Evolutionary conservation across 2,797 vertebrate genomes (phyloP).

Genomic region (Eospalax fontanierii): DNA sequence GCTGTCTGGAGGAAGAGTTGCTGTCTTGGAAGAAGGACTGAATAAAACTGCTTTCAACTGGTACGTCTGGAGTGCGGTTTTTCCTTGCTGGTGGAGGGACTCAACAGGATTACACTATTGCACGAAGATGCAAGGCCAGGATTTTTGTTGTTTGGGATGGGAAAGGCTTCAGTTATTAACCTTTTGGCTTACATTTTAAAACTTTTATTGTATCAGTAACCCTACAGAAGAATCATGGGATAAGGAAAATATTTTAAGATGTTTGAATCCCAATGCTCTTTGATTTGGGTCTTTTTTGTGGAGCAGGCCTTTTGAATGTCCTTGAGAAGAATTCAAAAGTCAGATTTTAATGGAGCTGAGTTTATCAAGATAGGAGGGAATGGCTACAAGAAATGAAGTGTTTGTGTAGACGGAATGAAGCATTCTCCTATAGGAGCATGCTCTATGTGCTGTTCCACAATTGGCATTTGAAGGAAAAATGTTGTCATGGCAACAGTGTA

Average conservation of each 20-base stretch:
- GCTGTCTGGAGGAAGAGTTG: too few species aligned
- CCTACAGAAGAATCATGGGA: slow-evolving; percentile 44
- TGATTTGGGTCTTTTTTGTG: slow-evolving; percentile 52
- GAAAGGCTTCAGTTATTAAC: slow-evolving; percentile 68
- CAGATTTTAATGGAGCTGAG: slow-evolving; percentile 75
- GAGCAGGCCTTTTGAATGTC: slow-evolving; percentile 60
- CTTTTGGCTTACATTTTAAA: slow-evolving; percentile 46
- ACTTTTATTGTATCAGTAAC: neutral
- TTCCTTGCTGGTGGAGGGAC: too few species aligned
- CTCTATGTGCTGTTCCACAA: slow-evolving; percentile 83
- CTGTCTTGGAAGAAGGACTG: too few species aligned
- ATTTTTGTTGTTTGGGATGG: slow-evolving; percentile 30
- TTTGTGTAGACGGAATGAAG: slow-evolving; percentile 78
- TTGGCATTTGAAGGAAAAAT: slow-evolving; percentile 86
- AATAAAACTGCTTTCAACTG: too few species aligned
- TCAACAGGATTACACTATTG: slow-evolving; percentile 59
- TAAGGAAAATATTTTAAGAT: slow-evolving; percentile 66
- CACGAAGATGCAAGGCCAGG: neutral
- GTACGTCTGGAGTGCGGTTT: too few species aligned
- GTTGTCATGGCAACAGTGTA: slow-evolving; percentile 87
- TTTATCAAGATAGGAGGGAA: slow-evolving; percentile 64
- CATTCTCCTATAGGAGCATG: slow-evolving; percentile 83
- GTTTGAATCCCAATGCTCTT: slow-evolving; percentile 58
- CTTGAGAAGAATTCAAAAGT: slow-evolving; percentile 79
- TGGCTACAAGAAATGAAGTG: slow-evolving; percentile 78